phyloP scores from a whole-genome alignment of 2,888 invertebrate species.

The Aspidiotus destructor region DNA sequence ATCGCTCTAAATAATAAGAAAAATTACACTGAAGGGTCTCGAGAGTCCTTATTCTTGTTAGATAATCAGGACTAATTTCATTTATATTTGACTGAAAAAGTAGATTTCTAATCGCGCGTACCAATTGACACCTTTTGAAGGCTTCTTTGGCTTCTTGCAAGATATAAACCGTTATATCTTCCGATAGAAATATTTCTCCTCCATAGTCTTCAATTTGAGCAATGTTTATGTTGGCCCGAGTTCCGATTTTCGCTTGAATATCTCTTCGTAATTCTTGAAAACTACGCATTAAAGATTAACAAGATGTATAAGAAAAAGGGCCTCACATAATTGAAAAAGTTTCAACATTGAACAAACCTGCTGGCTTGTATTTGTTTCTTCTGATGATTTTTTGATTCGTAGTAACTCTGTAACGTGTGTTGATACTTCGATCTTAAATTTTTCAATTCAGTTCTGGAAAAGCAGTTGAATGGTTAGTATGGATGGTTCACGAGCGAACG shows the following conservation, averaged over 20 bases:
- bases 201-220: slow-evolving; percentile 93
- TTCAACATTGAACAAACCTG: slow-evolving; percentile 40
- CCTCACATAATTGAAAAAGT: background rate
- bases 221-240: slow-evolving; percentile 83
- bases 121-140: slow-evolving; percentile 56
- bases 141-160: slow-evolving; percentile 84
- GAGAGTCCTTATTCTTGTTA: too few relatives aligned
- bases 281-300: slow-evolving; percentile 43
- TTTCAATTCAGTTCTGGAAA: slow-evolving; percentile 57
- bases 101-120: slow-evolving; percentile 6
- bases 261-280: slow-evolving; percentile 89
- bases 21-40: slow-evolving; percentile 6
- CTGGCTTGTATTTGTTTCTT: slow-evolving; percentile 85
- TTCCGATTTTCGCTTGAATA: slow-evolving; percentile 84
- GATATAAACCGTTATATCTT: slow-evolving; percentile 83
- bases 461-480: slow-evolving; percentile 24
- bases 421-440: slow-evolving; percentile 69
- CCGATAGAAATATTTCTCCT: slow-evolving; percentile 92
- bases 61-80: too few relatives aligned
- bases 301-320: background rate
- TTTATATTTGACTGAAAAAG: background rate
- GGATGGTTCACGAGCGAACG: background rate
- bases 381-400: slow-evolving; percentile 85
- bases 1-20: slow-evolving; percentile 3
- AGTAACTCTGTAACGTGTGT: slow-evolving; percentile 69